These are phyloP conservation scores for Gobio occitaniae DNA, from an alignment of 2,797 vertebrate species.

Conservation along the genomic window DNA sequence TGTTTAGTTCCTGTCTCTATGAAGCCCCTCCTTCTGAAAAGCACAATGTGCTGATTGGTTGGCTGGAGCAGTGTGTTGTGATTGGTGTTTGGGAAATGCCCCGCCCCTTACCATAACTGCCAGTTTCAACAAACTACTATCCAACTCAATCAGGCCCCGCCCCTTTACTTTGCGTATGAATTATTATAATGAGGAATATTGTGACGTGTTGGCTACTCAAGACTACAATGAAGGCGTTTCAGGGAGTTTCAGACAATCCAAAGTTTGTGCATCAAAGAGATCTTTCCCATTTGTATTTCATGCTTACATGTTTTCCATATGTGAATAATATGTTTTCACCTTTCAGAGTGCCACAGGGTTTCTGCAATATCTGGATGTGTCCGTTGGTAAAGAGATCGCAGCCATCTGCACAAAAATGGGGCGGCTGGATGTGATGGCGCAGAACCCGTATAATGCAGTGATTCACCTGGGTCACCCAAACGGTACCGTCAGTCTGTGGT, in stretches of 20 bases:
- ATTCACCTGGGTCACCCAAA: slow-evolving; percentile 89
- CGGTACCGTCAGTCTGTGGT: slow-evolving; percentile 89
- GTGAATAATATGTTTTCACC: neutral
- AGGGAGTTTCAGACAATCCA: neutral
- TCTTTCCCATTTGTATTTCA: neutral
- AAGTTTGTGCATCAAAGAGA: neutral
- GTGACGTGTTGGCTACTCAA: neutral
- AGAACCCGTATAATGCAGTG: slow-evolving; percentile 88
- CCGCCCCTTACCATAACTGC: no score
- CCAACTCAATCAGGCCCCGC: no score
- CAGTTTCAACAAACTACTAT: no score
- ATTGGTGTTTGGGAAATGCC: no score
- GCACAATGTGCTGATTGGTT: no score
- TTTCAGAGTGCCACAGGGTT: slow-evolving; percentile 86
- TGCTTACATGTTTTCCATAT: neutral
- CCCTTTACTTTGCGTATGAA: no score
- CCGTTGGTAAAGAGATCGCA: slow-evolving; percentile 86
- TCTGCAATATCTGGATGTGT: slow-evolving; percentile 91
- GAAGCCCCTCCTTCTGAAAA: no score
- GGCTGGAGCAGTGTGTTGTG: no score
- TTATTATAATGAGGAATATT: neutral
- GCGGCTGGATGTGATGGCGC: slow-evolving; percentile 86
- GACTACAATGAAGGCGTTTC: neutral
- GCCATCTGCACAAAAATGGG: slow-evolving; percentile 83
- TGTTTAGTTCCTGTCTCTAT: no score